Conservation (phyloP, 2,888 invertebrate genomes). For the Oegoconia quadripuncta region DNA sequence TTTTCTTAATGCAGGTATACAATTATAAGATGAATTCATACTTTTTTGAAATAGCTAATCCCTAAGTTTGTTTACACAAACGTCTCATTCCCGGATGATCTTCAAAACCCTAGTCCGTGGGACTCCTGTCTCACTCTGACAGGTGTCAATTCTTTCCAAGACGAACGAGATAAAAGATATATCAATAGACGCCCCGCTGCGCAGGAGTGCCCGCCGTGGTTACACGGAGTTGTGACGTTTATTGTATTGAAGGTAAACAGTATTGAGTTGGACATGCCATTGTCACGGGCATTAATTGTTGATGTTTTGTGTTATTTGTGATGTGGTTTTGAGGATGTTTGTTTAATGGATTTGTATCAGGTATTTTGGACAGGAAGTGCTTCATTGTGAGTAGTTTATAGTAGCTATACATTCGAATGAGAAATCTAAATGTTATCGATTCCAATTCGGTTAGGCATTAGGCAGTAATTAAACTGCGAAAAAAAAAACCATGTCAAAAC, state of each 20-base stretch:
- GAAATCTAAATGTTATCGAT: too few species aligned
- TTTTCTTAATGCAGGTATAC: neutral
- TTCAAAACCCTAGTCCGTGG: conserved; percentile 38
- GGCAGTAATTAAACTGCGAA: too few species aligned
- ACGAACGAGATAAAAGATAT: conserved; percentile 52
- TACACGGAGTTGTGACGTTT: conserved; percentile 10
- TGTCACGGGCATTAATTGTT: conserved; percentile 31
- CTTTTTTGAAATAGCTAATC: conserved; percentile 5
- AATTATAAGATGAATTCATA: neutral
- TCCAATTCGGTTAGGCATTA: too few species aligned
- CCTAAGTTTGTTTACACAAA: conserved; percentile 44
- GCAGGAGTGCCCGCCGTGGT: conserved; percentile 26
- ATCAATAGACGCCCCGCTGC: conserved; percentile 54
- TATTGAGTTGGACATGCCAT: conserved; percentile 23
- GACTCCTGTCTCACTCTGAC: conserved; percentile 49
- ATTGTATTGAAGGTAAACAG: conserved; percentile 12
- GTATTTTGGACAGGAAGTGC: conserved; percentile 4
- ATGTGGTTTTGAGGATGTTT: conserved; percentile 24
- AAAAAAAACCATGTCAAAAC: too few species aligned
- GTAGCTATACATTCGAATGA: too few species aligned
- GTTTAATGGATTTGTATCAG: conserved; percentile 17
- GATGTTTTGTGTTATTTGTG: conserved; percentile 24
- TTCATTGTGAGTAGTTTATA: neutral
- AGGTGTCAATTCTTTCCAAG: conserved; percentile 60
- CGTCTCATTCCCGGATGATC: conserved; percentile 41